A percentile compares a stretch with the other conserved stretches of the same genome.
Evolutionary conservation across 1,140 invertebrate species (phyloP).

Genomic region (Calliopsis andreniformis): DNA sequence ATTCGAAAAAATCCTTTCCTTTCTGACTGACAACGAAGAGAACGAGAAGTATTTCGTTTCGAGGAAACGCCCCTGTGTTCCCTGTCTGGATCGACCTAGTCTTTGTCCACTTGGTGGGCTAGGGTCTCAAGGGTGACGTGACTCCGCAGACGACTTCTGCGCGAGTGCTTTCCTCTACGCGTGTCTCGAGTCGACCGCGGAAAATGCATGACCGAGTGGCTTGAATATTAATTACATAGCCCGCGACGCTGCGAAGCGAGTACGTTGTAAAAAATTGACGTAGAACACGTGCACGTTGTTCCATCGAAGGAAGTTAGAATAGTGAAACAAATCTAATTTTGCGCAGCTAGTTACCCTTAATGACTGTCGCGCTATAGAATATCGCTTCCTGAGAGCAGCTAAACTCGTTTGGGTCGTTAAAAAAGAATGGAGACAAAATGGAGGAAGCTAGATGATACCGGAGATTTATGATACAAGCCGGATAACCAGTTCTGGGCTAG

Average conservation of each 20-base stretch:
- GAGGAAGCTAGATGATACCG: too few relatives aligned
- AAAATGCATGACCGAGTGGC: neutral
- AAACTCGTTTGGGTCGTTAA: too few relatives aligned
- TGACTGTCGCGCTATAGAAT: too few relatives aligned
- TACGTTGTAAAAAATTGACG: neutral
- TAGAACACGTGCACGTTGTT: too few relatives aligned
- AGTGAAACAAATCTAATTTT: neutral
- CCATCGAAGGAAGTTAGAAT: neutral
- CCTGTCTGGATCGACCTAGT: constrained; percentile 7
- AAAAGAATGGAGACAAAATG: too few relatives aligned
- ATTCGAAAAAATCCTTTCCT: neutral
- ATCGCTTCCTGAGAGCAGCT: too few relatives aligned
- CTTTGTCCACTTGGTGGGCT: constrained; percentile 4
- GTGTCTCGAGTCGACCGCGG: neutral
- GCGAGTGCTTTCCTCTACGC: neutral
- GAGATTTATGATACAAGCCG: too few relatives aligned
- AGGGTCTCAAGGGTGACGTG: neutral
- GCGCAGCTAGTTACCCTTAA: too few relatives aligned
- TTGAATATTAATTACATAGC: constrained; percentile 4
- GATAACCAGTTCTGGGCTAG: too few relatives aligned
- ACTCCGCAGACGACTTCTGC: neutral
- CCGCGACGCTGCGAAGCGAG: too few relatives aligned
- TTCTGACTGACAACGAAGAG: too few relatives aligned
- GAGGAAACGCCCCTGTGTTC: constrained; percentile 9
- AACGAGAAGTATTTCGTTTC: neutral